A percentile compares a stretch with the other conserved stretches of the same genome.
These are phyloP conservation scores for Sphecodes monilicornis DNA, from an alignment of 2,888 invertebrate genomes.

Conservation along the genomic window DNA sequence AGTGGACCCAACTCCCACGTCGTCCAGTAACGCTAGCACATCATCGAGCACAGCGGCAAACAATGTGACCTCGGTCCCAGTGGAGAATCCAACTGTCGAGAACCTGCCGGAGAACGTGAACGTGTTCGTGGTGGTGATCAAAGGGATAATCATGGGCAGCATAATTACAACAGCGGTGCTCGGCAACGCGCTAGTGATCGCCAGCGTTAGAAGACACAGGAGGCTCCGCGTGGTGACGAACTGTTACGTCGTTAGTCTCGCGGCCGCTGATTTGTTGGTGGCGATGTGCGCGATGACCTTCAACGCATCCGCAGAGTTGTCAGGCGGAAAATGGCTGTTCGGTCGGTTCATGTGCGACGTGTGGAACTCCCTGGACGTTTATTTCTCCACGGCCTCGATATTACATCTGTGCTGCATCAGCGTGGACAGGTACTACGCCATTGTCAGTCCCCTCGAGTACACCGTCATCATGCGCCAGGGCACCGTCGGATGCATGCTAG, in stretches of 20 bases:
- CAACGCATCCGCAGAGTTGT: conserved; percentile 94
- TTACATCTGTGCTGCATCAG: conserved; percentile 97
- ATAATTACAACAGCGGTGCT: conserved; percentile 96
- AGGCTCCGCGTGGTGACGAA: conserved; percentile 95
- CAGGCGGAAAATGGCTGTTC: conserved; percentile 94
- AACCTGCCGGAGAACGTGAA: conserved; percentile 80
- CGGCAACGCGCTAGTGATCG: conserved; percentile 96
- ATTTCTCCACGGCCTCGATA: conserved; percentile 96
- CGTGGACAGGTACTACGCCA: conserved; percentile 96
- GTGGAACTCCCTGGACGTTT: conserved; percentile 97
- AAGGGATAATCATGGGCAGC: conserved; percentile 92
- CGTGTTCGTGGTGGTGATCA: conserved; percentile 86
- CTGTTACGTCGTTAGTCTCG: conserved; percentile 97
- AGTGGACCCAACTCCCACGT: conserved; percentile 72
- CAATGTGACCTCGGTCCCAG: conserved; percentile 77
- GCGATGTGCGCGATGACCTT: conserved; percentile 97
- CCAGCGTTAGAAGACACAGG: conserved; percentile 92
- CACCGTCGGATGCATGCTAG: conserved; percentile 87
- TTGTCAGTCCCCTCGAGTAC: conserved; percentile 96
- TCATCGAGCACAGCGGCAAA: conserved; percentile 61
- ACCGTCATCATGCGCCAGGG: conserved; percentile 95
- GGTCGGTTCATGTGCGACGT: conserved; percentile 96
- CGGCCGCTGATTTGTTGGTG: conserved; percentile 96
- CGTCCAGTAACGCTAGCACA: conserved; percentile 64
- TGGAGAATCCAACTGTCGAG: conserved; percentile 80